These are phyloP conservation scores for Pipistrellus nathusii DNA, from an alignment of 2,797 vertebrate species.

Conservation along the genomic window DNA sequence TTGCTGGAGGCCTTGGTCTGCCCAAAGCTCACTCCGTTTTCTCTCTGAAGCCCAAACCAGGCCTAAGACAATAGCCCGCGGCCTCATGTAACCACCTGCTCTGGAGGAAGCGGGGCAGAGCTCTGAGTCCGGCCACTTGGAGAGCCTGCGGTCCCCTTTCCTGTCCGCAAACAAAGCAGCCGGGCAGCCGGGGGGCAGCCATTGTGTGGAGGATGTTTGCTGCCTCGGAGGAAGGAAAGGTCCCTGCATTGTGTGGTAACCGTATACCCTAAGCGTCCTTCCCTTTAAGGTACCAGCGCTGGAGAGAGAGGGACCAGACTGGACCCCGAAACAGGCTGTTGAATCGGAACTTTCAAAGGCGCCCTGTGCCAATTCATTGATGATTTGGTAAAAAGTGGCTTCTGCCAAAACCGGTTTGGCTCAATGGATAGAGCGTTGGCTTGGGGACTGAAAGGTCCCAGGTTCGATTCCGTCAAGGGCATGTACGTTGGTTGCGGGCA, in stretches of 20 bases:
- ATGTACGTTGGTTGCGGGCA: too few relatives aligned
- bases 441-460: too few relatives aligned
- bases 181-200: slow-evolving; percentile 79
- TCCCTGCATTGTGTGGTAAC: slow-evolving; percentile 73
- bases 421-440: too few relatives aligned
- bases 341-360: not conserved
- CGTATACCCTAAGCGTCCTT: slow-evolving; percentile 54
- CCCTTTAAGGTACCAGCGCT: not conserved
- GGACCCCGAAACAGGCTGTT: not conserved
- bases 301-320: slow-evolving; percentile 20
- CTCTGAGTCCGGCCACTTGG: slow-evolving; percentile 74
- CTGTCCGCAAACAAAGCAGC: slow-evolving; percentile 85
- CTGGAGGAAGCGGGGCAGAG: slow-evolving; percentile 79
- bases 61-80: slow-evolving; percentile 62
- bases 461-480: too few relatives aligned
- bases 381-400: not conserved
- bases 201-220: slow-evolving; percentile 87
- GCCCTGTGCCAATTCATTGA: not conserved
- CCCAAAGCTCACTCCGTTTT: not conserved
- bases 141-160: slow-evolving; percentile 83
- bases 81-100: slow-evolving; percentile 78
- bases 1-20: slow-evolving; percentile 50
- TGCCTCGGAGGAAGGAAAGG: slow-evolving; percentile 90
- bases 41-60: slow-evolving; percentile 54
- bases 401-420: too few relatives aligned